Evolutionary conservation across 1,140 invertebrate species (phyloP), one percentile per base, ranked within the genome.

Genomic region (Periplaneta americana): DNA sequence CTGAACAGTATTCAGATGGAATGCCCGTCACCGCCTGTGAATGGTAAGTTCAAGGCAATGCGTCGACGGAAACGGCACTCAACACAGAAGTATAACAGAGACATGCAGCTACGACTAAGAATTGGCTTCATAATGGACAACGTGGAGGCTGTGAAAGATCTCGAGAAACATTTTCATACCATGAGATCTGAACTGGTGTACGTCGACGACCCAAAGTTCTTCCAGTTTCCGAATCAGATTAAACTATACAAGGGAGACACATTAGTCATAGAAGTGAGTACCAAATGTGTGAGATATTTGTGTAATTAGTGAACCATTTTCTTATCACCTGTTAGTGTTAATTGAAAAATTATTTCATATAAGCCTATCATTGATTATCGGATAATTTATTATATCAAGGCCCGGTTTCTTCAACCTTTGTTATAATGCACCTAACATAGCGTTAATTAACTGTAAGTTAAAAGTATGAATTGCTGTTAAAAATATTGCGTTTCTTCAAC

Each of bases 111-210:
- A 66, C 90, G 91, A 66, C 88, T 94, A 81, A 93, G 92, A 87
- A 93, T 98, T 81, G 97, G 96, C 22, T 99, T 99, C 88, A 91
- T 96, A 9, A 99, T 99, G 98, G 98, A 99, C 85, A 95, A 96
- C 87, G 98, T 99, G 0, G 92, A 95, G 85, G 92, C 93, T 4
- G 96, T 99, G 39, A 91, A 93, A 81, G 96, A 99, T 87, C 90
- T 99, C 75, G 94, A 96, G 82, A 96, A 97, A 87, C 94, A 96
- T 87, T 96, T 96, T 85, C 93, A 95, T 82, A 93, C 92, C 83
- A 89, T 97, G 10, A 89, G 94, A 33, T 94, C 94, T 78, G 93
- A 94, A 39, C 90, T 99, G 85, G 89, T 95, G 0, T 99, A 98
- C 88, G 95, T 97, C 22, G 94, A 96, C 80, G 98, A 99, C 91